phyloP scores from a whole-genome alignment of 2,888 invertebrate species.

The Orgyia antiqua region DNA sequence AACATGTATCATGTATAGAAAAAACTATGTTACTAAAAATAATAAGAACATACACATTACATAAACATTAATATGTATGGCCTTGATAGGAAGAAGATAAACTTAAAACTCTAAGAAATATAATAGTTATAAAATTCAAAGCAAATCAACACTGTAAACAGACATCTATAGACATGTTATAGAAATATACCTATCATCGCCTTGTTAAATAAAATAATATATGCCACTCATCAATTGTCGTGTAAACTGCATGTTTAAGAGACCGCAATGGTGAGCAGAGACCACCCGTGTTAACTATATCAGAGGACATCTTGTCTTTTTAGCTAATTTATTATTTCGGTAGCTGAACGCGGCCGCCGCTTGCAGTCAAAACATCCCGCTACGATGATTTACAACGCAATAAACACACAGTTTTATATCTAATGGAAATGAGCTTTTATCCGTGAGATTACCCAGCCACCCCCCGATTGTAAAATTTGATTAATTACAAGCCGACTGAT shows the following conservation, averaged over 20 bases:
- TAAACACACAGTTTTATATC: constrained; percentile 70
- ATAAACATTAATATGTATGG: too few relatives aligned
- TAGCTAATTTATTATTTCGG: constrained; percentile 74
- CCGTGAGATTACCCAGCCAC: constrained; percentile 60
- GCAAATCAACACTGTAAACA: neutral
- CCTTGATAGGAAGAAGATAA: too few relatives aligned
- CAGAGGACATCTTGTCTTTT: constrained; percentile 61
- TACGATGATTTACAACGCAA: constrained; percentile 68
- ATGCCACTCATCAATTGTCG: constrained; percentile 27
- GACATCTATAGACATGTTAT: constrained; percentile 1
- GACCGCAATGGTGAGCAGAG: constrained; percentile 32
- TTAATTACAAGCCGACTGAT: constrained; percentile 32
- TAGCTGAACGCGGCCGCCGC: constrained; percentile 45
- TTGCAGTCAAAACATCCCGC: constrained; percentile 72
- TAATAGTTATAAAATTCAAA: neutral
- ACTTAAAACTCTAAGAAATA: too few relatives aligned
- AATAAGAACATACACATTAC: too few relatives aligned
- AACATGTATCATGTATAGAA: too few relatives aligned
- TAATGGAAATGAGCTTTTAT: constrained; percentile 72
- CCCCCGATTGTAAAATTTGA: constrained; percentile 47
- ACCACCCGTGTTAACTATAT: constrained; percentile 65
- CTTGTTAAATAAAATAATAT: constrained; percentile 13
- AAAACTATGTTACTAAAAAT: too few relatives aligned
- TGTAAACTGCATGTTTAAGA: constrained; percentile 42
- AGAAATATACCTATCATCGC: constrained; percentile 13